phyloP scores from a whole-genome alignment of 1,140 invertebrate species.

The Coelopa frigida region DNA sequence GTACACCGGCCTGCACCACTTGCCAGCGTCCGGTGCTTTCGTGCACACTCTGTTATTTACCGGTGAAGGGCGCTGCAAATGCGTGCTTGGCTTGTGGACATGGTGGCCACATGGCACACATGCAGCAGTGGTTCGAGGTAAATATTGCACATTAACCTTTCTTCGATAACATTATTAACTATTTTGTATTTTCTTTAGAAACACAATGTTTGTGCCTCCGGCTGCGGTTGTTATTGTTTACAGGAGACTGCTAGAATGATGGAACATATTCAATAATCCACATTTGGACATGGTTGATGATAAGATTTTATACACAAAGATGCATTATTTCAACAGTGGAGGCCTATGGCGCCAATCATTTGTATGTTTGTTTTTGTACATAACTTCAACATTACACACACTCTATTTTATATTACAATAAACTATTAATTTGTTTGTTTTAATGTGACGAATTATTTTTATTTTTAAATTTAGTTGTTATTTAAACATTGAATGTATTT shows the following conservation, averaged over 20 bases:
- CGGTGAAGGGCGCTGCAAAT: constrained; percentile 75
- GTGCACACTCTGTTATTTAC: constrained; percentile 78
- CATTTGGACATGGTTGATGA: constrained; percentile 2
- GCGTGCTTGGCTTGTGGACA: constrained; percentile 83
- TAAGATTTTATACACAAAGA: too few relatives aligned
- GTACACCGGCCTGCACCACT: constrained; percentile 54
- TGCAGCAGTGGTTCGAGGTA: constrained; percentile 72
- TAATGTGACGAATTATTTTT: too few relatives aligned
- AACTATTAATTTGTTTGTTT: too few relatives aligned
- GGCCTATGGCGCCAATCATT: too few relatives aligned
- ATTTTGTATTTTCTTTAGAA: constrained; percentile 27
- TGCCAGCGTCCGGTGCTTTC: constrained; percentile 66
- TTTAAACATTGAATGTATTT: too few relatives aligned
- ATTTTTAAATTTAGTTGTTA: too few relatives aligned
- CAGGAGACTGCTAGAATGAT: constrained; percentile 48
- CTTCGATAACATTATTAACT: neutral
- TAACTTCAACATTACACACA: too few relatives aligned
- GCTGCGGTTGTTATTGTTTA: constrained; percentile 85
- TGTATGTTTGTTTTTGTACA: too few relatives aligned
- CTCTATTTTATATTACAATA: too few relatives aligned
- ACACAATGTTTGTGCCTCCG: constrained; percentile 54
- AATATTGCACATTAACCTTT: constrained; percentile 48
- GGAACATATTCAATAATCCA: constrained; percentile 23
- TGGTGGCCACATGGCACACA: constrained; percentile 79
- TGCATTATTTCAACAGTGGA: too few relatives aligned